phyloP scores from a whole-genome alignment of 2,113 vertebrate species.

The Oenanthe oenanthe region DNA sequence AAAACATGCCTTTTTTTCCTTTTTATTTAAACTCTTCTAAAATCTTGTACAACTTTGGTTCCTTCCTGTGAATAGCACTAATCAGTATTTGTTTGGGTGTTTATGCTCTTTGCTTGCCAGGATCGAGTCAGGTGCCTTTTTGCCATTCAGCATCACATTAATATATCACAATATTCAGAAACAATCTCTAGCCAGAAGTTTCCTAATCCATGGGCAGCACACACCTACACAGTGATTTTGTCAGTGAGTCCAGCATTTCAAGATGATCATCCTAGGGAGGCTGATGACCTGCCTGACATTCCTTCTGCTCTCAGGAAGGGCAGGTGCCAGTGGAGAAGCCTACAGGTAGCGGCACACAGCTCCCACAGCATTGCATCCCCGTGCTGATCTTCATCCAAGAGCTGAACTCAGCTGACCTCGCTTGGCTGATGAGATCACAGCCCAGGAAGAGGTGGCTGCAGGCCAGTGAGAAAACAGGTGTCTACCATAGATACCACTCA shows the following conservation, averaged over 20 bases:
- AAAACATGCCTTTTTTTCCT: not conserved
- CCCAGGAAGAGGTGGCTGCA: not conserved
- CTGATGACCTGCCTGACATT: not conserved
- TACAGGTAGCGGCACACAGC: not conserved
- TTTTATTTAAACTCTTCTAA: not conserved
- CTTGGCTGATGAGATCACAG: not conserved
- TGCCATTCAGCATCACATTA: not conserved
- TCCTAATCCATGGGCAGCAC: not conserved
- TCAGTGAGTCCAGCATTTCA: not conserved
- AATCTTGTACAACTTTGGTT: not conserved
- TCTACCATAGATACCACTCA: constrained; percentile 11
- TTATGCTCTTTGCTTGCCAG: not conserved
- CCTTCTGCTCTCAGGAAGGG: not conserved
- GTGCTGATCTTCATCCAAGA: not conserved
- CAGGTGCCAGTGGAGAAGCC: not conserved
- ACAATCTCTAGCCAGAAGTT: not conserved
- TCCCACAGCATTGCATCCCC: not conserved
- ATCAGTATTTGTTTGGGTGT: not conserved
- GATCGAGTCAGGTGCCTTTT: not conserved
- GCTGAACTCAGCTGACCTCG: not conserved
- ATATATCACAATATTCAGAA: not conserved
- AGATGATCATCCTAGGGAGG: not conserved
- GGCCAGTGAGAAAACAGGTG: constrained; percentile 8
- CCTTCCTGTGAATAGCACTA: not conserved
- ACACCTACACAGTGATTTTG: not conserved